Evolutionary conservation across 2,888 invertebrate genomes (phyloP).

Genomic region (Aspidiotus destructor): DNA sequence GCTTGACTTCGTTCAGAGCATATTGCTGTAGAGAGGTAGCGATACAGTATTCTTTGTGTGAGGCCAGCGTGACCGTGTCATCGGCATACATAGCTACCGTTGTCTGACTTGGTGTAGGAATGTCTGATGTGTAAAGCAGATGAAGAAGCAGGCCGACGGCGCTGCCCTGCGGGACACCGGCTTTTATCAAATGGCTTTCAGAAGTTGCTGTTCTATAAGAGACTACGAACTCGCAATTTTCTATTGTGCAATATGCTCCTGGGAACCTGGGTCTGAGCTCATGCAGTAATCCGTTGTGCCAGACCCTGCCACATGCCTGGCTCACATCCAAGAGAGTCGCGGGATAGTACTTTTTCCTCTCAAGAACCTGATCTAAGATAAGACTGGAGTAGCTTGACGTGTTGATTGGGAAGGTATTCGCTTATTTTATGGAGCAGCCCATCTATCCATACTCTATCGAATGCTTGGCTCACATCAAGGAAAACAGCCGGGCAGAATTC

Average conservation of each 20-base stretch:
- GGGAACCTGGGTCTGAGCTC: not conserved
- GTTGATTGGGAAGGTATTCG: too few species aligned
- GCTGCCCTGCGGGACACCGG: too few species aligned
- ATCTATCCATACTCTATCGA: too few species aligned
- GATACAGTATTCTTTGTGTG: not conserved
- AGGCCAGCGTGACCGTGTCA: too few species aligned
- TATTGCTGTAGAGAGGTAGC: not conserved
- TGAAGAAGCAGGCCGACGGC: not conserved
- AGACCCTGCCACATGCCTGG: too few species aligned
- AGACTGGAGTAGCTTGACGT: too few species aligned
- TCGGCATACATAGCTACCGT: not conserved
- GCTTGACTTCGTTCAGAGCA: not conserved
- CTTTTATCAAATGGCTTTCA: too few species aligned
- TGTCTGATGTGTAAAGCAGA: not conserved
- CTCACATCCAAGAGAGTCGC: not conserved
- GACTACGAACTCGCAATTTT: not conserved
- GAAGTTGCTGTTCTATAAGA: too few species aligned
- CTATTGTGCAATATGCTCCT: not conserved
- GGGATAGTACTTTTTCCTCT: not conserved
- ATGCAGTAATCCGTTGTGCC: not conserved
- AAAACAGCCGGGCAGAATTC: too few species aligned
- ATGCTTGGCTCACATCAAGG: too few species aligned
- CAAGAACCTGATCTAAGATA: too few species aligned
- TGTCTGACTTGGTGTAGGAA: not conserved
- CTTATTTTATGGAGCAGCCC: too few species aligned